A percentile compares a stretch with the other conserved stretches of the same genome.
These are phyloP conservation scores for Hedya salicella DNA, from an alignment of 2,888 invertebrate species.

Conservation along the genomic window DNA sequence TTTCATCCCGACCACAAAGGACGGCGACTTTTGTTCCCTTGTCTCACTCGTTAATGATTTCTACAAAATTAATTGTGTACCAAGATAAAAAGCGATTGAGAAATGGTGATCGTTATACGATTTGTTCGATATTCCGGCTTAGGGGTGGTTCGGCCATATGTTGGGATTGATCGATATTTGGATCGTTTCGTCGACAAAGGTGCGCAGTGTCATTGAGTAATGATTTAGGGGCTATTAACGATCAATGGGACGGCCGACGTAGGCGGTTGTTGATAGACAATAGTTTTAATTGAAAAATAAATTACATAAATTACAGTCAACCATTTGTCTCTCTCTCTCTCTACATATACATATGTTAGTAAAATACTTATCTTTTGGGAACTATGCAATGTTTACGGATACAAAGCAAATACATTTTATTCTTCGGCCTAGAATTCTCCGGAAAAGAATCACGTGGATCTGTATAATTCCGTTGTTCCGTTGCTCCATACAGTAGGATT, in stretches of 20 bases:
- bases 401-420: too few relatives aligned
- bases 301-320: constrained; percentile 3
- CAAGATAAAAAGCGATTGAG: constrained; percentile 77
- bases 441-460: too few relatives aligned
- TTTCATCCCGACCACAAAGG: constrained; percentile 73
- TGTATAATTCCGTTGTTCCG: too few relatives aligned
- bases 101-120: constrained; percentile 72
- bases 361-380: too few relatives aligned
- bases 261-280: constrained; percentile 35
- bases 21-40: constrained; percentile 83
- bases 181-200: constrained; percentile 41
- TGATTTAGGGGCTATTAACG: constrained; percentile 42
- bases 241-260: constrained; percentile 30
- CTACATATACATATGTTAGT: neutral
- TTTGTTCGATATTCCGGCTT: constrained; percentile 58
- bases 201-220: constrained; percentile 43
- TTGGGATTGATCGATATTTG: constrained; percentile 48
- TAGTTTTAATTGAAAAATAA: constrained; percentile 33
- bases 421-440: too few relatives aligned
- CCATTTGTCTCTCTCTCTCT: neutral
- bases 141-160: constrained; percentile 55
- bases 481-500: too few relatives aligned
- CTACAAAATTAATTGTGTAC: constrained; percentile 82
- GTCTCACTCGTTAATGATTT: constrained; percentile 83
- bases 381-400: too few relatives aligned